Conservation (phyloP, 2,888 invertebrate species). For the Nycteola revayana region DNA sequence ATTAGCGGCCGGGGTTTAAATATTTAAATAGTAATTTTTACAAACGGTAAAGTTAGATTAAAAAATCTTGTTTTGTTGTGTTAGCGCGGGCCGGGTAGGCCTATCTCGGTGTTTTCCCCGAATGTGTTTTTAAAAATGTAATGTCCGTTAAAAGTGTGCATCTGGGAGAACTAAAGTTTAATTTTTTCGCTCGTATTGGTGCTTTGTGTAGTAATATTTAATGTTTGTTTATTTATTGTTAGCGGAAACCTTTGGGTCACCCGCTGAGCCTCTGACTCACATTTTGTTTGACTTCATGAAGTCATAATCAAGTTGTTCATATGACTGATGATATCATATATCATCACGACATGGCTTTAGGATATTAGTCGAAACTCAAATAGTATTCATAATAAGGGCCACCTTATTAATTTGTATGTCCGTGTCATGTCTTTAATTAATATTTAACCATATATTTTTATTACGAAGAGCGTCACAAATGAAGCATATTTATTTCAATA, state of each 20-base stretch:
- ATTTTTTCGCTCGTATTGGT: slow-evolving; percentile 66
- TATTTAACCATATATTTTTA: too few species aligned
- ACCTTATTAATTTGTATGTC: too few species aligned
- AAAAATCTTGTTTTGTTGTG: slow-evolving; percentile 71
- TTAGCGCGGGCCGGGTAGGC: slow-evolving; percentile 65
- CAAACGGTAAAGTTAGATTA: slow-evolving; percentile 82
- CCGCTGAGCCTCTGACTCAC: slow-evolving; percentile 43
- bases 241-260: slow-evolving; percentile 48
- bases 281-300: slow-evolving; percentile 54
- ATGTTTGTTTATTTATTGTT: slow-evolving; percentile 66
- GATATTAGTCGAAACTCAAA: too few species aligned
- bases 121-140: slow-evolving; percentile 78
- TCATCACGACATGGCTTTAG: neutral
- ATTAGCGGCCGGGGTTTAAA: slow-evolving; percentile 74
- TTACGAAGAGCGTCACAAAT: too few species aligned
- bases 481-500: too few species aligned
- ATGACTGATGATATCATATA: slow-evolving; percentile 31
- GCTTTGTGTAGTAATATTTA: slow-evolving; percentile 67
- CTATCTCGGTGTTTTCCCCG: slow-evolving; percentile 61
- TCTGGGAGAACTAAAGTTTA: slow-evolving; percentile 72
- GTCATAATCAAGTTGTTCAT: slow-evolving; percentile 37
- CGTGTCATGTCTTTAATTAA: too few species aligned
- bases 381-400: too few species aligned
- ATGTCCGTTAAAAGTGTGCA: slow-evolving; percentile 60
- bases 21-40: slow-evolving; percentile 82